Evolutionary conservation across 2,888 invertebrate genomes (phyloP), one percentile per base, ranked within the genome.

Genomic region (Shargacucullia verbasci): DNA sequence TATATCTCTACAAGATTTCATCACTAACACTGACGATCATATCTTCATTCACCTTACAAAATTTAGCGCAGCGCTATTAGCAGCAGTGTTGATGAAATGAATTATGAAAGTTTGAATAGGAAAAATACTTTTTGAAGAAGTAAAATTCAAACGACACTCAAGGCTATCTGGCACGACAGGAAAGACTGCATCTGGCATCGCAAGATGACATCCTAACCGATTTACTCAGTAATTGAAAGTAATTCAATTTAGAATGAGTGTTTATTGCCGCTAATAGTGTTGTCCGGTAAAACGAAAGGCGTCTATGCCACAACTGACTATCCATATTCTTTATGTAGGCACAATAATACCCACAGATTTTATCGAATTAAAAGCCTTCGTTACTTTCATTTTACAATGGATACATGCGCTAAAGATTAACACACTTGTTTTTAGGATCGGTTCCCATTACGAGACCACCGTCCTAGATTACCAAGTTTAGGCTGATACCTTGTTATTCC

Each of bases 1-100:
- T 88, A 86, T 82, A 85, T 84, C 84, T 83, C 79, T 79, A 81
- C 78, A 80, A 80, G 78, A 84, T 89, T 90, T 87, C 87, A 86
- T 82, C 84, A 87, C 78, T 74, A 73, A 71, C 83, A 78, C 73
- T 77, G 80, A 81, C 75, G 73, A 81, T 70, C 70, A 66, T 73
- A 77, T 76, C 76, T 74, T 75, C 73, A 76, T 73, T 76, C 70
- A 75, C 68, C 70, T 80, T 76, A 79, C 76, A 77, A 78, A 80
- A 79, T 76, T 74, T 74, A 76, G 79, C 75, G 72, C 76, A 75
- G 69, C 65, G 64, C 70, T 70, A 68, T 73, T 75, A 73, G 46
- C 59, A 49, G 50, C 40, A 39, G 44, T 29, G 68, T 73, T 66
- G 63, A 67, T 61, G 65, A 71, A 78, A 70, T 64, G 62, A 57